These are phyloP conservation scores for Nematopogon swammerdamellus DNA, from an alignment of 2,888 invertebrate genomes.

Conservation along the genomic window DNA sequence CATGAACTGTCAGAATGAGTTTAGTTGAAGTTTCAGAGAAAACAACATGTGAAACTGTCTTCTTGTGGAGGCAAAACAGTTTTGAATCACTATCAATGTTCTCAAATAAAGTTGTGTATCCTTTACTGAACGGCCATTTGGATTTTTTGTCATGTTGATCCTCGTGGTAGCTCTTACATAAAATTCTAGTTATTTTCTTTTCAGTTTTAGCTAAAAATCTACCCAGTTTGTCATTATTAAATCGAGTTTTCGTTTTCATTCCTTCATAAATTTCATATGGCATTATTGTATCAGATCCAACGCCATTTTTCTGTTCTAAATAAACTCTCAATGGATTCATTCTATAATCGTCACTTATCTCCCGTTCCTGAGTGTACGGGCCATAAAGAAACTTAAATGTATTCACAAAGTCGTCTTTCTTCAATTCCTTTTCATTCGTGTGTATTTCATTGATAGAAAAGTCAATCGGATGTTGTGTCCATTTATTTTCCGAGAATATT, in stretches of 20 bases:
- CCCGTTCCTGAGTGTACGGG: conserved; percentile 10
- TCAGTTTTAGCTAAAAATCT: conserved; percentile 36
- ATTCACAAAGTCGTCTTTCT: conserved; percentile 25
- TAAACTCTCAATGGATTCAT: conserved; percentile 31
- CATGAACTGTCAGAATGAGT: conserved; percentile 33
- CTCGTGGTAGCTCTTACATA: conserved; percentile 27
- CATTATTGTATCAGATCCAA: conserved; percentile 28
- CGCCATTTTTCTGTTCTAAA: conserved; percentile 45
- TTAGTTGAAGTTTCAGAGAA: conserved; percentile 31
- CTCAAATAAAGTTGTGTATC: conserved; percentile 23
- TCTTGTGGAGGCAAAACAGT: conserved; percentile 19
- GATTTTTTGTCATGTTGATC: conserved; percentile 19
- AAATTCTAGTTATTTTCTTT: conserved; percentile 24
- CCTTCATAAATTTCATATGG: conserved; percentile 28
- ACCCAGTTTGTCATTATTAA: conserved; percentile 21
- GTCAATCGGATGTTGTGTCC: conserved; percentile 42
- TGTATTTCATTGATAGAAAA: conserved; percentile 31
- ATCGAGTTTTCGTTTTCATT: conserved; percentile 28
- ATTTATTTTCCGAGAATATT: conserved; percentile 25
- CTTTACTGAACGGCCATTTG: conserved; percentile 35
- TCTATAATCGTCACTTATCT: conserved; percentile 22
- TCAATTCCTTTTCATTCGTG: conserved; percentile 12
- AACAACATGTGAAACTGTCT: conserved; percentile 23
- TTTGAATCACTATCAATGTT: conserved; percentile 19
- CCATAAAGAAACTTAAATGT: conserved; percentile 27